A percentile compares a stretch with the other conserved stretches of the same genome.
phyloP scores from a whole-genome alignment of 2,888 invertebrate species.

The Nineta flava region DNA sequence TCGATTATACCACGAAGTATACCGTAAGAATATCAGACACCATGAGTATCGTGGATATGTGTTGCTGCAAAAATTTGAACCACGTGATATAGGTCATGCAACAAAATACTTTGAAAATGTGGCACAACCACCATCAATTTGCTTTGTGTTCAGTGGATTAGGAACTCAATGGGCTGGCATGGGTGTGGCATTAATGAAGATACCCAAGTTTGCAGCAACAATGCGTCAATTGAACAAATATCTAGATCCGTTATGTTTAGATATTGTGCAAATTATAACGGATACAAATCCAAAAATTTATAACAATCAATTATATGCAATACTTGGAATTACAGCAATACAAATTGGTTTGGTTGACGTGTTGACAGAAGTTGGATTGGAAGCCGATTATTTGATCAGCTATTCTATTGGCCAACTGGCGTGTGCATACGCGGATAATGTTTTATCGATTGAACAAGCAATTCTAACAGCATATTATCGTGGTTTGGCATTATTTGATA shows the following conservation, averaged over 20 bases:
- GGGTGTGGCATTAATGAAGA: conserved; percentile 46
- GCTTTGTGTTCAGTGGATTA: conserved; percentile 66
- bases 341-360: conserved; percentile 27
- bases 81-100: conserved; percentile 27
- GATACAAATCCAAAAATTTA: conserved; percentile 43
- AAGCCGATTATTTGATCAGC: conserved; percentile 24
- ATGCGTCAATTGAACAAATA: conserved; percentile 44
- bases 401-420: conserved; percentile 83
- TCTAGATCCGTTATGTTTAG: conserved; percentile 43
- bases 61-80: conserved; percentile 24
- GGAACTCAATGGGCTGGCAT: conserved; percentile 57
- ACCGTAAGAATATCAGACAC: conserved; percentile 24
- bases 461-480: conserved; percentile 63
- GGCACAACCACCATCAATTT: conserved; percentile 31
- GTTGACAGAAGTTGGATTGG: conserved; percentile 29
- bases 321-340: no score
- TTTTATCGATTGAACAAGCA: conserved; percentile 67
- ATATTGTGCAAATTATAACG: conserved; percentile 45
- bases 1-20: conserved; percentile 41
- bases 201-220: conserved; percentile 49
- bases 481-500: conserved; percentile 49
- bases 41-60: conserved; percentile 50
- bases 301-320: conserved; percentile 54
- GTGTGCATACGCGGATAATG: conserved; percentile 82
- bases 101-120: conserved; percentile 41